These are phyloP conservation scores for Hartigia nigra DNA, from an alignment of 2,888 invertebrate genomes.

Conservation along the genomic window DNA sequence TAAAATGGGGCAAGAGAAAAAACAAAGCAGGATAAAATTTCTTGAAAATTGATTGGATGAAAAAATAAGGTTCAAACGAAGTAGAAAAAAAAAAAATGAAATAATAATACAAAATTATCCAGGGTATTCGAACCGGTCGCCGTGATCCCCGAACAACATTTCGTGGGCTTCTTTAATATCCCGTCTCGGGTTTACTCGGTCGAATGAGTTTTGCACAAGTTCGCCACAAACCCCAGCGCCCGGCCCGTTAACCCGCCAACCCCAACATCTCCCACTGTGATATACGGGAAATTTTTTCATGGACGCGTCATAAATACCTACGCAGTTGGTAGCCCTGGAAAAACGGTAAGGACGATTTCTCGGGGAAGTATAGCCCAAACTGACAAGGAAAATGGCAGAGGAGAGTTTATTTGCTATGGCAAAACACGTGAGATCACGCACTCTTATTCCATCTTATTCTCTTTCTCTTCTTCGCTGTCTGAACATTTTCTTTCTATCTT, in stretches of 20 bases:
- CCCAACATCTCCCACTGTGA: slow-evolving; percentile 31
- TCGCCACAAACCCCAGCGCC: not conserved
- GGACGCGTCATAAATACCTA: slow-evolving; percentile 55
- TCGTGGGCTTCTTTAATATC: slow-evolving; percentile 3
- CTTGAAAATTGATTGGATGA: not conserved
- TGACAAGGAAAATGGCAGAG: not conserved
- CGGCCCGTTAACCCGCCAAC: not conserved
- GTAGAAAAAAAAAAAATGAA: not conserved
- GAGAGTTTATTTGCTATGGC: not conserved
- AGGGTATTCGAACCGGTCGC: not conserved
- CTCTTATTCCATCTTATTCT: not conserved
- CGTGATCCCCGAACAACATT: not conserved
- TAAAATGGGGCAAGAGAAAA: not conserved
- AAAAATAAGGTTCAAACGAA: not conserved
- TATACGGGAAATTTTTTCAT: slow-evolving; percentile 59
- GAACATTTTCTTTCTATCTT: not conserved
- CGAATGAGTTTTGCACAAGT: not conserved
- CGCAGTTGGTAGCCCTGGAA: slow-evolving; percentile 22
- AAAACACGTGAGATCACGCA: not conserved
- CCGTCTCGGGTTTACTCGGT: not conserved
- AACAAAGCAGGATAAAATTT: not conserved
- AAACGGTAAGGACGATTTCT: not conserved
- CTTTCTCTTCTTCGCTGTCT: not conserved
- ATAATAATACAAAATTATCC: not conserved
- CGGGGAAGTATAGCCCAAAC: not conserved